phyloP scores from a whole-genome alignment of 1,140 invertebrate species.

The Achatina immaculata region DNA sequence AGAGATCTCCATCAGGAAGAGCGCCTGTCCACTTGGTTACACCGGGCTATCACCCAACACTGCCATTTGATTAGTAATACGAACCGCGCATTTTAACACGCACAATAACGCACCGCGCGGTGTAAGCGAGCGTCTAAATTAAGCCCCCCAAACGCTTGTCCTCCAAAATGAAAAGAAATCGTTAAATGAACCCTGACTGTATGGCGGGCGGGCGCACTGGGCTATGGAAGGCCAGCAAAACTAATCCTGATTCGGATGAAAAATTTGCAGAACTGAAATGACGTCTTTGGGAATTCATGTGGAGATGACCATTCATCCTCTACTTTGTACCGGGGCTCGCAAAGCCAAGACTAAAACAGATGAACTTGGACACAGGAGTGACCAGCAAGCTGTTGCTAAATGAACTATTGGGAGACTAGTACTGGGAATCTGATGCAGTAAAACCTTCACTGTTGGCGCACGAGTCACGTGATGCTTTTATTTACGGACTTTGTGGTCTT shows the following conservation, averaged over 20 bases:
- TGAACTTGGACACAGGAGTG: background rate
- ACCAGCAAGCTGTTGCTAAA: background rate
- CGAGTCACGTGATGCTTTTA: too few species aligned
- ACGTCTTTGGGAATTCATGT: background rate
- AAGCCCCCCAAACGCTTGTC: constrained; percentile 10
- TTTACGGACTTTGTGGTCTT: too few species aligned
- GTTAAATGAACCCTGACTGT: constrained; percentile 5
- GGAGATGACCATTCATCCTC: background rate
- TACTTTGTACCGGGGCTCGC: background rate
- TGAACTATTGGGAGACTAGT: too few species aligned
- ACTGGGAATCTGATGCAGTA: too few species aligned
- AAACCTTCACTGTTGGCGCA: too few species aligned
- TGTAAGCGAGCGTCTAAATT: background rate
- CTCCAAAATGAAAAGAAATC: background rate
- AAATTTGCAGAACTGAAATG: background rate
- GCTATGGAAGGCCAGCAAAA: background rate
- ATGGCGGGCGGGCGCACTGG: background rate
- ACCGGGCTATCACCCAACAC: constrained; percentile 10
- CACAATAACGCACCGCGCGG: constrained; percentile 14
- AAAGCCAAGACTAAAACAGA: background rate
- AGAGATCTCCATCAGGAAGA: background rate
- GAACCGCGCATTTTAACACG: background rate
- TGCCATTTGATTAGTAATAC: constrained; percentile 1
- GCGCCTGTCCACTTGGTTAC: constrained; percentile 10
- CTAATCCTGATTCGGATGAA: background rate